These are phyloP conservation scores for Spisula solida DNA, from an alignment of 2,888 invertebrate species.

Conservation along the genomic window DNA sequence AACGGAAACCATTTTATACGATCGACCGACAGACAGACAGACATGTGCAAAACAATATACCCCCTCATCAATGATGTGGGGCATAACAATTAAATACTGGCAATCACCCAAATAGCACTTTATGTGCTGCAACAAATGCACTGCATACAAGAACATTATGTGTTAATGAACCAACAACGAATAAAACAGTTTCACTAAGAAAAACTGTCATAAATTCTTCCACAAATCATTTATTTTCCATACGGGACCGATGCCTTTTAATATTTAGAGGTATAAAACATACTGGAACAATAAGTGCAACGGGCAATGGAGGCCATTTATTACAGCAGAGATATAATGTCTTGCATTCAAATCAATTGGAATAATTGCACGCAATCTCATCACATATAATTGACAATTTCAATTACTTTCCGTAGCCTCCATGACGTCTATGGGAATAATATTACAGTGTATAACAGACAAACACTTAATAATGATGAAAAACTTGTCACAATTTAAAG, in stretches of 20 bases:
- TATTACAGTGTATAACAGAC: background rate
- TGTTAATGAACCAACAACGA: background rate
- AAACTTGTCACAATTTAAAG: background rate
- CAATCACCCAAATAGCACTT: background rate
- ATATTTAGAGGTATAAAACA: background rate
- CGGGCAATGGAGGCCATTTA: background rate
- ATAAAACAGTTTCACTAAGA: background rate
- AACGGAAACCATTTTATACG: too few species aligned
- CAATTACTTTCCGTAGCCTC: conserved; percentile 18
- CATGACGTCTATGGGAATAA: background rate
- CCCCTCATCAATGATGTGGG: too few species aligned
- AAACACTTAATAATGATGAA: background rate
- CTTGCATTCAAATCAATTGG: background rate
- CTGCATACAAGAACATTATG: background rate
- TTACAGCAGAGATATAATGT: background rate
- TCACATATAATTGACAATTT: conserved; percentile 22
- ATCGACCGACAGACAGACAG: too few species aligned
- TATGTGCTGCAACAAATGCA: background rate
- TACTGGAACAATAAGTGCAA: background rate
- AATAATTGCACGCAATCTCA: background rate
- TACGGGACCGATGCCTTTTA: background rate
- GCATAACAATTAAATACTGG: too few species aligned
- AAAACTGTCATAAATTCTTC: background rate
- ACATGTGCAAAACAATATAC: too few species aligned
- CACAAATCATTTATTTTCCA: background rate